Base-by-base conservation (phyloP, 2,888 invertebrate species). In the Luperina nickerlii region DNA sequence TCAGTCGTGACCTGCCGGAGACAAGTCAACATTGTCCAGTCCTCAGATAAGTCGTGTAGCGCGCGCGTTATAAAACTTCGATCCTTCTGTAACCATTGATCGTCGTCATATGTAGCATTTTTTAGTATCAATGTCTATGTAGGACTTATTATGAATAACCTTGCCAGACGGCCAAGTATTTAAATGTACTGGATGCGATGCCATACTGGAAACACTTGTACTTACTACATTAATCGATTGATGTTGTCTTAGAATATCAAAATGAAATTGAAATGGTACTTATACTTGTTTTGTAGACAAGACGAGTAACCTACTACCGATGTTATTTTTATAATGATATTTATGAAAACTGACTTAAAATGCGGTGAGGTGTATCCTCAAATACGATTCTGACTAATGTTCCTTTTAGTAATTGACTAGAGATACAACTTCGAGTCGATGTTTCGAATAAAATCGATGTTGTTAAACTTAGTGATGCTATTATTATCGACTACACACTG, bases 381-480 rank as follows among this genome's bases (percentile, higher is more conserved):
- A 68, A 67, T 72, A 71, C 79, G 42, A 81, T 67, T 67, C 81
- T 78, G 62, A 73, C 57, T 63, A 74, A 86, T 82, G 84, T 88
- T 88, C 84, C 86, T 86, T 78, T 78, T 86, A 82, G 70, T 70
- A 79, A 75, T 74, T 79, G 69, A 74, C 27, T 82, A 81, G 57
- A 66, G 54, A 74, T 66, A 77, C 63, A 67, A 75, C 54, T 75
- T 67, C 71, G 32, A 70, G 69, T 71, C 71, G 57, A 79, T 51
- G 54, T 63, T 73, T 42, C 70, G 51, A 62, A 78, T 79, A 54
- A 57, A 74, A 78, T 79, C 51, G 60, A 63, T 81, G 70, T 81
- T 79, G 67, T 70, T 57, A 57, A 69, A 71, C 60, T 66, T 74
- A 71, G 62, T 80, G 67, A 66, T 73, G 78, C 70, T 67, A 57